Percentiles rank a stretch among this genome's conserved stretches.
phyloP scores from a whole-genome alignment of 2,113 vertebrate species.

The Campylorhamphus procurvoides region DNA sequence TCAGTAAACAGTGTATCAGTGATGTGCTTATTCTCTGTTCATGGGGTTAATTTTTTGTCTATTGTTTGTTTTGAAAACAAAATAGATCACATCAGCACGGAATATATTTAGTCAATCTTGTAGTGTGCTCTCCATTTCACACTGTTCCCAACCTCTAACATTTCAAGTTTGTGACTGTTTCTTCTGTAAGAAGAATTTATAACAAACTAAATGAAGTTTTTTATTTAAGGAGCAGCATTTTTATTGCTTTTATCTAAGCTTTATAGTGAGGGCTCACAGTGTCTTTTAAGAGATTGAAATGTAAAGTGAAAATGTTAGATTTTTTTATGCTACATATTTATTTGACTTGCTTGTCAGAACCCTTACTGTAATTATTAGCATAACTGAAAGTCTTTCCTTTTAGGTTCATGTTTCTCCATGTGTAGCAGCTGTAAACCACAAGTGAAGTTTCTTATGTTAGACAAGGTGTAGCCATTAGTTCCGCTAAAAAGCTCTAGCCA shows the following conservation, averaged over 20 bases:
- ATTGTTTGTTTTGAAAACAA: background rate
- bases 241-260: slow-evolving; percentile 56
- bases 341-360: slow-evolving; percentile 58
- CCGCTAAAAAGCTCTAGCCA: slow-evolving; percentile 85
- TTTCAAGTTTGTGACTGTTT: slow-evolving; percentile 33
- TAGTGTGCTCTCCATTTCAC: background rate
- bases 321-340: slow-evolving; percentile 53
- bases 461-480: slow-evolving; percentile 95
- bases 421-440: slow-evolving; percentile 85
- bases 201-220: slow-evolving; percentile 1
- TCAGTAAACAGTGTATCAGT: background rate
- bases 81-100: background rate
- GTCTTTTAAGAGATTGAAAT: slow-evolving; percentile 52
- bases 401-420: slow-evolving; percentile 72
- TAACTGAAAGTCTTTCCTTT: slow-evolving; percentile 62
- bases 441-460: slow-evolving; percentile 87
- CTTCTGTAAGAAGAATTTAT: slow-evolving; percentile 36
- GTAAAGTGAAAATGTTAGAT: slow-evolving; percentile 47
- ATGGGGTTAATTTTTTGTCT: background rate
- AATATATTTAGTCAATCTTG: background rate
- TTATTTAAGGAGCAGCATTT: slow-evolving; percentile 21
- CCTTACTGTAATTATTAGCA: slow-evolving; percentile 60
- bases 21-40: background rate
- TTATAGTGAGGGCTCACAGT: slow-evolving; percentile 4
- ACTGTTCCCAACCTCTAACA: background rate